These are phyloP conservation scores for Camponotus pennsylvanicus DNA, from an alignment of 1,140 invertebrate genomes.

Conservation along the genomic window DNA sequence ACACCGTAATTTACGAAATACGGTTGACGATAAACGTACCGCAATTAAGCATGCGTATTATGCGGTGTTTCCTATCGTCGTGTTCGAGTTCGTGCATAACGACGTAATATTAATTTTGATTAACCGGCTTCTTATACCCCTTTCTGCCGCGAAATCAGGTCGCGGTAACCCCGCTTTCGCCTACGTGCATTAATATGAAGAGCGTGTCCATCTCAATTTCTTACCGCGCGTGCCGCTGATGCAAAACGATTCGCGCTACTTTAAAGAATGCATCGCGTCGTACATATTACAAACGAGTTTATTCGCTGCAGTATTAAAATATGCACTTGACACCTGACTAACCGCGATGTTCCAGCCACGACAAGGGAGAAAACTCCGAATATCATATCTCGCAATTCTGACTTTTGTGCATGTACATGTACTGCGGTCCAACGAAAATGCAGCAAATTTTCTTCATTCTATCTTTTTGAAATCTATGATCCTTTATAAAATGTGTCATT, in stretches of 20 bases:
- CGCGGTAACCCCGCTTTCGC: conserved; percentile 22
- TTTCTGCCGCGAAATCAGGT: conserved; percentile 43
- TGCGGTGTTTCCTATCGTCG: conserved; percentile 28
- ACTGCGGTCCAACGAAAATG: neutral
- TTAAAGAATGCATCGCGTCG: conserved; percentile 37
- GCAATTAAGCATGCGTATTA: conserved; percentile 54
- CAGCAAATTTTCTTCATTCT: neutral
- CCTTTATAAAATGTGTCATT: neutral
- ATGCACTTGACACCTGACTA: neutral
- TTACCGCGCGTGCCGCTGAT: conserved; percentile 42
- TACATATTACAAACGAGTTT: conserved; percentile 33
- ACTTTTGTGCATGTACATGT: neutral
- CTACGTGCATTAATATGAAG: conserved; percentile 50
- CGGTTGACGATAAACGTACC: conserved; percentile 40
- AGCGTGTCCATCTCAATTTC: conserved; percentile 46
- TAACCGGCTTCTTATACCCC: conserved; percentile 42
- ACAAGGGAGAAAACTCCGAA: neutral
- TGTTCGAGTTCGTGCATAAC: conserved; percentile 20
- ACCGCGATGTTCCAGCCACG: neutral
- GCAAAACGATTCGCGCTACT: conserved; percentile 37
- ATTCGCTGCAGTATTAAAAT: conserved; percentile 21
- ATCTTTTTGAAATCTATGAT: neutral
- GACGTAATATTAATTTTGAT: conserved; percentile 56
- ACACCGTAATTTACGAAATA: conserved; percentile 49
- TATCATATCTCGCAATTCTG: neutral